Base-by-base conservation (phyloP, 2,113 vertebrate genomes). In the Ophiodon elongatus region DNA sequence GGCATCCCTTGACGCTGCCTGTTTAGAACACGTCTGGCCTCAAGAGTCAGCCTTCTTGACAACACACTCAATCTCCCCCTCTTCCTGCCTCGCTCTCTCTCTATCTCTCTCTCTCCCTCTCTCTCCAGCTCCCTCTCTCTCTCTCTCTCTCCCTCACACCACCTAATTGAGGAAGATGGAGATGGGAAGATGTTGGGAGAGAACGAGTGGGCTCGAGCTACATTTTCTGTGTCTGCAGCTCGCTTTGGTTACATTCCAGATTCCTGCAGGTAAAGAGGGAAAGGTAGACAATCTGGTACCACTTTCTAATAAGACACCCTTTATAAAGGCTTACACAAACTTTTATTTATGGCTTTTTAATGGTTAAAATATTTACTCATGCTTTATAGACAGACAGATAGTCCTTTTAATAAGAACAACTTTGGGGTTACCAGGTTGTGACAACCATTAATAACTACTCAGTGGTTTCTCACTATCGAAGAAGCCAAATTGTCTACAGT, bases 1-100 rank as follows among this genome's bases (percentile, higher is more conserved):
- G 0, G 69, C 76, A 80, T 94, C 94, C 93, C 94, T 75, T 47
- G 87, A 83, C 76, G 65, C 84, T 29, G 87, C 82, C 83, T 92
- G 91, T 91, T 93, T 89, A 85, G 88, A 88, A 83, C 84, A 79
- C n/a, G 37, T 63, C 50, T 31, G 73, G 68, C 86, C 94, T 90
- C 91, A 50, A 68, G 89, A 88, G 90, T 82, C 73, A 78, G 10
- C 21, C 69, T 71, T 92, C 91, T 74, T 90, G 83, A 88, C 89
- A 90, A 90, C 92, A 73, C 41, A 29, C 71, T 45, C 63, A 31
- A 43, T 62, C 50, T 43, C 67, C 37, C 29, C 10, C 8, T 31
- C 27, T 4, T 19, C 31, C 43, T 39, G 5, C 23, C 29, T 13
- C n/a, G 27, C 6, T 60, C 15, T 60, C 57, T 31, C 27, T 31